Conservation (phyloP, 1,140 invertebrate species). For the Periplaneta americana region DNA sequence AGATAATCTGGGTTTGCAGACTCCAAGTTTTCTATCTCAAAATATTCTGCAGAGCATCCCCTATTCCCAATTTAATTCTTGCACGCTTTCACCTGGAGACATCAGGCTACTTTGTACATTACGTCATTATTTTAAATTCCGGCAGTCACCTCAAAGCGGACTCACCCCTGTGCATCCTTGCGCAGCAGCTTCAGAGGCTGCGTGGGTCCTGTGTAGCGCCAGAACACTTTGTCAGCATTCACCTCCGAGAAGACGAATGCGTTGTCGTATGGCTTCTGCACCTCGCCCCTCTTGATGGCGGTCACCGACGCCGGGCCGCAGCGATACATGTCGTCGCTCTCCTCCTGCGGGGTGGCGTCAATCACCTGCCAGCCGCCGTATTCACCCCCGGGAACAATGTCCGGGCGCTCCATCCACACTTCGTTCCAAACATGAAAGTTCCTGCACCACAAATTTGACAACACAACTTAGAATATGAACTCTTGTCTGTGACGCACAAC, state of each 20-base stretch:
- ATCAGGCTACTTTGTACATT: too few relatives aligned
- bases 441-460: conserved; percentile 34
- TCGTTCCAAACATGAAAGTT: conserved; percentile 97
- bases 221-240: conserved; percentile 83
- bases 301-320: conserved; percentile 77
- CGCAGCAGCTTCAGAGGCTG: conserved; percentile 74
- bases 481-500: too few relatives aligned
- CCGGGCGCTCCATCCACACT: conserved; percentile 85
- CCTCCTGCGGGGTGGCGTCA: conserved; percentile 88
- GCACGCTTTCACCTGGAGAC: too few relatives aligned
- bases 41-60: too few relatives aligned
- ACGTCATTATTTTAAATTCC: too few relatives aligned
- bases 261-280: conserved; percentile 72
- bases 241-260: conserved; percentile 84
- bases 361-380: conserved; percentile 90
- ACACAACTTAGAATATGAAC: too few relatives aligned
- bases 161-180: conserved; percentile 63
- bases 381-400: conserved; percentile 58
- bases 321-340: conserved; percentile 69
- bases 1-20: too few relatives aligned
- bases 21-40: too few relatives aligned
- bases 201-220: conserved; percentile 74
- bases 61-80: too few relatives aligned
- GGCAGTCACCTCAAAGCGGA: too few relatives aligned
- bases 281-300: conserved; percentile 77